Evolutionary conservation across 2,113 vertebrate genomes (phyloP), one percentile per base, ranked within the genome.

Genomic region (Gadus chalcogrammus): DNA sequence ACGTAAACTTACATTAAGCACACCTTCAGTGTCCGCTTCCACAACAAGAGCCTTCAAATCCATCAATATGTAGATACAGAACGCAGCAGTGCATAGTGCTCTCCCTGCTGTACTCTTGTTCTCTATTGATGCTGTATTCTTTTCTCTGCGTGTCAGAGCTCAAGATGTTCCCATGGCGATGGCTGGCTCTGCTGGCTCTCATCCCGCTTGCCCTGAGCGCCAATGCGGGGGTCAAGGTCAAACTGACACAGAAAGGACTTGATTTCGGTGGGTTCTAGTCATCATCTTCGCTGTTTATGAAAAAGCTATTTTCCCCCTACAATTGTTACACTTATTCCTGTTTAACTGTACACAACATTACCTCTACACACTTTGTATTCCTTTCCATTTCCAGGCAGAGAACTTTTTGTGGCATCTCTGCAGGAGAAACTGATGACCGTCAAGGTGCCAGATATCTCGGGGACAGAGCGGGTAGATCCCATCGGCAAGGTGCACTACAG

Each of bases 401-500:
- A 88, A 65, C 82, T 92, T 60, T 90, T 89, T 15, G 81, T 93
- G 15, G 64, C 65, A 12, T 58, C 65, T 0, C 71, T 93, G 31
- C 85, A 89, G 80, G 5, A 88, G 67, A 87, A 87, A 68, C 84
- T 93, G 22, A 58, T 78, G 77, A 79, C 71, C 18, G 78, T 92
- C 69, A 82, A 80, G 55, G 7, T 93, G 52, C 88, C 88, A 13
- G 91, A 93, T 73, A 62, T 91, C 1, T 91, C 90, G 0, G 91
- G 91, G 16, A 68, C 20, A 52, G 2, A 80, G 69, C 22, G 5
- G 0, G 83, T 93, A 70, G 20, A 75, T 67, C 86, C 64, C n/a
- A 82, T 92, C 0, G 92, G 91, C 18, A 88, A 88, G 7, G 90
- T 93, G 74, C 1, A 71, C 2, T 93, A 92, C 83, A 90, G 81